These are phyloP conservation scores for Martes martes DNA, from an alignment of 2,113 vertebrate genomes.

Conservation along the genomic window DNA sequence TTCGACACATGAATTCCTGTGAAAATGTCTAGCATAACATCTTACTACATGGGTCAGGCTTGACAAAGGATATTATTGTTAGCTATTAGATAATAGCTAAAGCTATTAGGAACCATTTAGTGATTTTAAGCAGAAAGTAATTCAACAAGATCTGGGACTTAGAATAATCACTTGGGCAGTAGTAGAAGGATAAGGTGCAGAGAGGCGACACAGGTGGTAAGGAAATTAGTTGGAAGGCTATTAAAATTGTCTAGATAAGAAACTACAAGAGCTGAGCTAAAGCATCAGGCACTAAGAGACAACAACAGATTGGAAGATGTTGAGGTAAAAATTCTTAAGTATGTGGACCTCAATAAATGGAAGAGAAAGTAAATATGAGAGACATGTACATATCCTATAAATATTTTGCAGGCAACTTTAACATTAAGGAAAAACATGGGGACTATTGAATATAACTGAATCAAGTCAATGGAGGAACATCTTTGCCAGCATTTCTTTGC, in stretches of 20 bases:
- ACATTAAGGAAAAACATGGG: neutral
- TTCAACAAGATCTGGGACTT: neutral
- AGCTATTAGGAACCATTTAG: conserved; percentile 1
- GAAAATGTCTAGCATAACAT: neutral
- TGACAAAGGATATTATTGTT: neutral
- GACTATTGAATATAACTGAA: neutral
- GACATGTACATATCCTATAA: neutral
- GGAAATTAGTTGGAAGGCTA: conserved; percentile 40
- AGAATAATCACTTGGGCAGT: neutral
- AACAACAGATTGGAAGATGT: neutral
- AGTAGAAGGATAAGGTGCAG: neutral
- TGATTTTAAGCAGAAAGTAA: conserved; percentile 25
- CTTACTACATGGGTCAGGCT: neutral
- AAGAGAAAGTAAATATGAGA: neutral
- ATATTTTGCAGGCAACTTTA: neutral
- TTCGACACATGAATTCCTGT: neutral
- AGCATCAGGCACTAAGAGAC: neutral
- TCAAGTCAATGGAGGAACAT: neutral
- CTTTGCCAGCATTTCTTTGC: neutral
- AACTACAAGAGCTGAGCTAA: neutral
- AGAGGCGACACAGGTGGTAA: neutral
- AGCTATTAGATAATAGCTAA: neutral
- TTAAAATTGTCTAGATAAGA: conserved; percentile 44
- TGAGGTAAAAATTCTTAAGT: neutral
- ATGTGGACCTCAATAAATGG: neutral